Evolutionary conservation across 1,140 invertebrate genomes (phyloP).

Genomic region (Parapsyche elsis): DNA sequence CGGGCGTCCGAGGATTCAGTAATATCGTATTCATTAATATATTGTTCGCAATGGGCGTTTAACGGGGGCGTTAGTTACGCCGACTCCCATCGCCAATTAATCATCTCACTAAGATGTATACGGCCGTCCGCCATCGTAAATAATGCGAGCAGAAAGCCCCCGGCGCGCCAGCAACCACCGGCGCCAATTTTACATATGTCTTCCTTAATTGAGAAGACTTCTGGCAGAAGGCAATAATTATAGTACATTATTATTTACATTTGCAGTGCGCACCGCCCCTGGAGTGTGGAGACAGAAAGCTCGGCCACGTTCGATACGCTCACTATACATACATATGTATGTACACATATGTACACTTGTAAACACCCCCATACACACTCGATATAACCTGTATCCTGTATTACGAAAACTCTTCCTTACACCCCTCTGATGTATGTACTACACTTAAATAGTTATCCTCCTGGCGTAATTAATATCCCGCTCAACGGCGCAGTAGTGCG

Average conservation of each 20-base stretch:
- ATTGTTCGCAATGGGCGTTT: slow-evolving; percentile 12
- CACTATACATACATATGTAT: too few species aligned
- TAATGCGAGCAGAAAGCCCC: slow-evolving; percentile 30
- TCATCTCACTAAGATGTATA: slow-evolving; percentile 17
- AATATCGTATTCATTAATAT: too few species aligned
- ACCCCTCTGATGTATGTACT: too few species aligned
- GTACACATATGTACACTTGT: too few species aligned
- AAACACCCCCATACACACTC: too few species aligned
- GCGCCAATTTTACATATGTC: slow-evolving; percentile 38
- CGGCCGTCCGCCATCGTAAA: slow-evolving; percentile 24
- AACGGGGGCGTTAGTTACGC: slow-evolving; percentile 5
- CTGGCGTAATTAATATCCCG: too few species aligned
- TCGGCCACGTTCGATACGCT: background rate
- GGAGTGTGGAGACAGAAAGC: too few species aligned
- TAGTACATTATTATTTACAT: slow-evolving; percentile 44
- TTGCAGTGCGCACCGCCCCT: slow-evolving; percentile 1
- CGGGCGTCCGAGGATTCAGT: background rate
- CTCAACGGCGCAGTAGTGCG: too few species aligned
- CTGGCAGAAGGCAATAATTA: slow-evolving; percentile 35
- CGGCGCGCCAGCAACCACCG: background rate
- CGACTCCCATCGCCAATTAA: slow-evolving; percentile 17
- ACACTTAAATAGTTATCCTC: too few species aligned
- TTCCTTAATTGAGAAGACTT: slow-evolving; percentile 40
- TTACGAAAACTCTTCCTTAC: too few species aligned
- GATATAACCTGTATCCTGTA: too few species aligned